phyloP scores from a whole-genome alignment of 2,113 vertebrate species.

The Terrapene triunguis region DNA sequence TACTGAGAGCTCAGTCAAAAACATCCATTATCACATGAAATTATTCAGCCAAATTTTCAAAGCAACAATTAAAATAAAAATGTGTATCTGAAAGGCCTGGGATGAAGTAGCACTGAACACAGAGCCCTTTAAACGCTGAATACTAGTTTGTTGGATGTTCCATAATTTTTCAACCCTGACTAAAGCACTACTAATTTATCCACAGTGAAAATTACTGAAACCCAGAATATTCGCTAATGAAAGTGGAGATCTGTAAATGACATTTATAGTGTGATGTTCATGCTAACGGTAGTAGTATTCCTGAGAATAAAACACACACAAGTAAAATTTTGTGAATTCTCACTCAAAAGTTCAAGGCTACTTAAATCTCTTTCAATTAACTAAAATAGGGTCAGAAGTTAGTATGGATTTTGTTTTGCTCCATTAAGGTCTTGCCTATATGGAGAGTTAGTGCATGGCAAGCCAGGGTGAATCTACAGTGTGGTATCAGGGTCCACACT shows the following conservation, averaged over 20 bases:
- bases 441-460: background rate
- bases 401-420: background rate
- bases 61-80: background rate
- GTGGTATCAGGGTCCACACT: background rate
- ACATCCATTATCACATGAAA: background rate
- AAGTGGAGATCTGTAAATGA: background rate
- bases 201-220: background rate
- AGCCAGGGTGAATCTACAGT: too few relatives aligned
- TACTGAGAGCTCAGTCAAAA: background rate
- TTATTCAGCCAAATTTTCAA: background rate
- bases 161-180: background rate
- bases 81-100: background rate
- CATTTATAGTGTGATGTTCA: rapidly evolving
- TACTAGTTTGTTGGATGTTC: background rate
- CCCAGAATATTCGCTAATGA: background rate
- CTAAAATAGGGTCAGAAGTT: background rate
- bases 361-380: background rate
- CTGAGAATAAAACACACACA: background rate
- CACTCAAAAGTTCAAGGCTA: background rate
- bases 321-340: background rate
- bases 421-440: background rate
- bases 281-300: background rate
- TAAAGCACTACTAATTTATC: background rate
- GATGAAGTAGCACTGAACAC: background rate
- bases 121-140: background rate